Evolutionary conservation across 2,888 invertebrate genomes (phyloP).

Genomic region (Leptarthrus brevirostris): DNA sequence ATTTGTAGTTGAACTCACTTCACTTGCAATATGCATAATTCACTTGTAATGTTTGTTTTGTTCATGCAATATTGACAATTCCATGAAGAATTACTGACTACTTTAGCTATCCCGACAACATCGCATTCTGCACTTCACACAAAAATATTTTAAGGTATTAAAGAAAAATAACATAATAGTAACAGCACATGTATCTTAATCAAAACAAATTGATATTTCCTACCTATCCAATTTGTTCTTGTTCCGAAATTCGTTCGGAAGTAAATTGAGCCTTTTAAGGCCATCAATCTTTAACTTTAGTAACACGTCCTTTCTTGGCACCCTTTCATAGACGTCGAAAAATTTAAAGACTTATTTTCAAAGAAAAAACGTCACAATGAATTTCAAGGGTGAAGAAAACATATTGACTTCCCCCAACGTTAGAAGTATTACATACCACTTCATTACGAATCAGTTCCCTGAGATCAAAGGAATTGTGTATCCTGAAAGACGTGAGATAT

Average conservation of each 20-base stretch:
- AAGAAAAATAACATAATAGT: too few species aligned
- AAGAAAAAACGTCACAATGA: conserved; percentile 14
- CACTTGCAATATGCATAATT: conserved; percentile 82
- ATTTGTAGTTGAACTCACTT: conserved; percentile 79
- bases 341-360: conserved; percentile 8
- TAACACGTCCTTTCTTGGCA: too few species aligned
- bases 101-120: too few species aligned
- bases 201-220: too few species aligned
- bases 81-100: conserved; percentile 2
- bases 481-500: conserved; percentile 21
- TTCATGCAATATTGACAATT: conserved; percentile 10
- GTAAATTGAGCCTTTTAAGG: too few species aligned
- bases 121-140: not conserved
- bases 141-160: too few species aligned
- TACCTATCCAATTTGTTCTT: too few species aligned
- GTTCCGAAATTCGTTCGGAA: too few species aligned
- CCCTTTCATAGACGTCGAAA: not conserved
- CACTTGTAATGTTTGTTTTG: conserved; percentile 57
- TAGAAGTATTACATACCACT: conserved; percentile 31
- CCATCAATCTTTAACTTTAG: too few species aligned
- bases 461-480: conserved; percentile 35
- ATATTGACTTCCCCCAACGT: conserved; percentile 17
- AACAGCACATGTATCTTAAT: too few species aligned
- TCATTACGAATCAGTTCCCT: conserved; percentile 39
- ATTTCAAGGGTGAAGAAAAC: conserved; percentile 8